Evolutionary conservation across 2,113 vertebrate species (phyloP).

Genomic region (Anoura caudifer): DNA sequence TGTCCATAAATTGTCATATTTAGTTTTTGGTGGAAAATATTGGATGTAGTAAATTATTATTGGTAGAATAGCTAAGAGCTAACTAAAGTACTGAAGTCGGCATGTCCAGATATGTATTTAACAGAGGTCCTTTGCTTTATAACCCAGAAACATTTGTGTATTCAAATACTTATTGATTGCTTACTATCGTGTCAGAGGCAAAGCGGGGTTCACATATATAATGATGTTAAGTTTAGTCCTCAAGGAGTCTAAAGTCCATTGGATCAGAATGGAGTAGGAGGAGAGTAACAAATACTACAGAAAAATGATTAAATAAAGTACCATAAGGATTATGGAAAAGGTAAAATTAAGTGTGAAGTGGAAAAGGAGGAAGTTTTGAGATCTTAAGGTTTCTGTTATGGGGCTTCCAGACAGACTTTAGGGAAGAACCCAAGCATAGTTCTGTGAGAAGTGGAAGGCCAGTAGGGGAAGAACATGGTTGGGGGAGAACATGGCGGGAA

Average conservation of each 20-base stretch:
- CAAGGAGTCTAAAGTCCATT: background rate
- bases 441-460: background rate
- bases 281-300: background rate
- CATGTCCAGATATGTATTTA: background rate
- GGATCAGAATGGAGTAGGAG: background rate
- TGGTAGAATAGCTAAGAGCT: background rate
- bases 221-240: background rate
- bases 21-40: slow-evolving; percentile 11
- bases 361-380: background rate
- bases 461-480: background rate
- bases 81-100: background rate
- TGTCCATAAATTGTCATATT: background rate
- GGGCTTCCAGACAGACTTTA: background rate
- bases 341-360: background rate
- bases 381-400: background rate
- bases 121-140: slow-evolving; percentile 2
- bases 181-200: background rate
- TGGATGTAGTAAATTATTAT: background rate
- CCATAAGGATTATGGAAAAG: background rate
- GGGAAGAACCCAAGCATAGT: background rate
- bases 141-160: background rate
- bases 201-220: background rate
- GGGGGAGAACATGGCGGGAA: background rate
- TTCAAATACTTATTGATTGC: background rate
- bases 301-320: background rate